Conservation (phyloP, 92 coral and sea anemone genomes). For the Zoanthus sociatus region DNA sequence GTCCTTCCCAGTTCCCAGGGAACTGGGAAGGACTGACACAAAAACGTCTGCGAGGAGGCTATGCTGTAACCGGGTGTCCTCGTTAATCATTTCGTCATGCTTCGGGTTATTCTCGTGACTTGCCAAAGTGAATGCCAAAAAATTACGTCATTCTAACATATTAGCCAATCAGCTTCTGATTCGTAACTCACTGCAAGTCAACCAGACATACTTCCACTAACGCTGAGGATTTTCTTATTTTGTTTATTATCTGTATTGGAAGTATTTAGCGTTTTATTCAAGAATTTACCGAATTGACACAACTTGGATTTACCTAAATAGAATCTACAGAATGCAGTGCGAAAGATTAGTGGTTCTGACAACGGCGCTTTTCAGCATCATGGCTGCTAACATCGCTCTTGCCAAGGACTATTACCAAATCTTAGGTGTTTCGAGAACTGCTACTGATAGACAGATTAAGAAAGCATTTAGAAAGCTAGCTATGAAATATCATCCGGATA, state of each 20-base stretch:
- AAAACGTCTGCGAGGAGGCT: too few species aligned
- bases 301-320: neutral
- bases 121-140: neutral
- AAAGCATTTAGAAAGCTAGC: conserved; percentile 97
- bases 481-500: conserved; percentile 96
- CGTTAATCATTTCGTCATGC: conserved; percentile 12
- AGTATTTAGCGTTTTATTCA: neutral
- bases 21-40: too few species aligned
- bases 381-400: conserved; percentile 83
- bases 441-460: conserved; percentile 91
- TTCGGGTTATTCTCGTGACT: conserved; percentile 21
- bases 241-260: neutral
- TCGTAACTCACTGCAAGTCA: conserved; percentile 34
- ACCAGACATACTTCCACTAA: conserved; percentile 24
- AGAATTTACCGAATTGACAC: neutral
- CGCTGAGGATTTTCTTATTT: conserved; percentile 11
- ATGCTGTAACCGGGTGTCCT: neutral
- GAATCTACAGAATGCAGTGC: conserved; percentile 74
- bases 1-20: conserved; percentile 33
- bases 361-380: conserved; percentile 88
- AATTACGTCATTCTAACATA: conserved; percentile 19
- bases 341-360: conserved; percentile 86
- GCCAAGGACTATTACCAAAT: conserved; percentile 98
- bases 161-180: conserved; percentile 43
- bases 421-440: conserved; percentile 91